Evolutionary conservation across 2,888 invertebrate species (phyloP).

Genomic region (Congeria kusceri): DNA sequence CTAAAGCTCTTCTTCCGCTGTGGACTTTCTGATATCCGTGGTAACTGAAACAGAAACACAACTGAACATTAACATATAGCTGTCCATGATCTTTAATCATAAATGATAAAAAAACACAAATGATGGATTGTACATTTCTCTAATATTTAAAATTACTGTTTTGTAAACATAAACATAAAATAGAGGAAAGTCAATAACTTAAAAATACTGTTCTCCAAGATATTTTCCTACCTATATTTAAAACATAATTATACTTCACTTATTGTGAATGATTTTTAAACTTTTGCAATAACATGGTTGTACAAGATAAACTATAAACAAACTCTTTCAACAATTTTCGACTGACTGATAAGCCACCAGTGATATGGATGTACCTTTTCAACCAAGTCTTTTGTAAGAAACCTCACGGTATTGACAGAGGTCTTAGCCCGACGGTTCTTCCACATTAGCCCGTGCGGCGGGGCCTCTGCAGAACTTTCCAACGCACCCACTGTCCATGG

Average conservation of each 20-base stretch:
- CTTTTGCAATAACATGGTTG: background rate
- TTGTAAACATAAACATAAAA: too few relatives aligned
- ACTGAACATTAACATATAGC: background rate
- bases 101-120: too few relatives aligned
- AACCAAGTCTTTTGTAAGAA: conserved; percentile 22
- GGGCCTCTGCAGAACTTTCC: conserved; percentile 3
- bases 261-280: too few relatives aligned
- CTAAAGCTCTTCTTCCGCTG: conserved; percentile 76
- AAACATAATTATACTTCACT: too few relatives aligned
- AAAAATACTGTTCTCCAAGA: too few relatives aligned
- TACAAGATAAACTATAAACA: too few relatives aligned
- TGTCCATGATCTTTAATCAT: too few relatives aligned
- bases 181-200: too few relatives aligned
- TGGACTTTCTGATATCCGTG: conserved; percentile 59
- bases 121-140: too few relatives aligned
- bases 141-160: too few relatives aligned
- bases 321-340: background rate
- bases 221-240: too few relatives aligned
- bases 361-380: conserved; percentile 30
- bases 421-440: conserved; percentile 38
- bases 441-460: background rate
- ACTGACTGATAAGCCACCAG: background rate
- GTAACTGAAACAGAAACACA: conserved; percentile 57
- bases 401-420: conserved; percentile 36
- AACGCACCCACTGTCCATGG: conserved; percentile 30